phyloP scores from a whole-genome alignment of 2,113 vertebrate genomes.

The Polyodon spathula region DNA sequence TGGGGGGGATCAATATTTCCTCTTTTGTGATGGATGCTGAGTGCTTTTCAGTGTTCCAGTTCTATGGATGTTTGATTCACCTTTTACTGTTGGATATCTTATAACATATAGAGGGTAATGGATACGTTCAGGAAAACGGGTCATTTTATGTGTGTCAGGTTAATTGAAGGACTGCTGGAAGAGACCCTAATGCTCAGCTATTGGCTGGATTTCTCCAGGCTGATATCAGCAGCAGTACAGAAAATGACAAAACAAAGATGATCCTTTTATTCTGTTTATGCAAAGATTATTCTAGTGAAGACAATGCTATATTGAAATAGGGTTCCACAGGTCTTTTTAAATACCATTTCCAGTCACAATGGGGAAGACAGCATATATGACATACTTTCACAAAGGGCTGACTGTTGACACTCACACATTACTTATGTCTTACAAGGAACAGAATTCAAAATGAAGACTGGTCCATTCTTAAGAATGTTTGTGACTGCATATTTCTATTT shows the following conservation, averaged over 20 bases:
- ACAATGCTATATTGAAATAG: too few relatives aligned
- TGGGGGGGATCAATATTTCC: conserved; percentile 2
- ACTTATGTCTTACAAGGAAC: too few relatives aligned
- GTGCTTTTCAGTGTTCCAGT: conserved; percentile 20
- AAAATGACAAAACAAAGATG: not conserved
- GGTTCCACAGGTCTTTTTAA: too few relatives aligned
- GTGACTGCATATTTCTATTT: too few relatives aligned
- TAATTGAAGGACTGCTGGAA: not conserved
- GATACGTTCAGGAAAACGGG: conserved; percentile 15
- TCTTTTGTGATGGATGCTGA: conserved; percentile 2
- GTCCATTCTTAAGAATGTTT: too few relatives aligned
- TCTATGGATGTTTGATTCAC: conserved; percentile 9
- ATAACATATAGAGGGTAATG: conserved; percentile 23
- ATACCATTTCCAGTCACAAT: too few relatives aligned
- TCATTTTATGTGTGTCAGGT: not conserved
- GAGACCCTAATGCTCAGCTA: not conserved
- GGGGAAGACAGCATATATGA: too few relatives aligned
- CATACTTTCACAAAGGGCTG: too few relatives aligned
- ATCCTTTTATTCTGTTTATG: not conserved
- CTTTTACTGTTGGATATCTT: conserved; percentile 18
- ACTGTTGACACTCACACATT: too few relatives aligned
- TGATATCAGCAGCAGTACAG: not conserved
- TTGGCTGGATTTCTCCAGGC: not conserved
- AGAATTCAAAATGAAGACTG: too few relatives aligned
- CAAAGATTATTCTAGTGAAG: too few relatives aligned